Evolutionary conservation across 2,888 invertebrate species (phyloP).

Genomic region (Rosalia funebris): DNA sequence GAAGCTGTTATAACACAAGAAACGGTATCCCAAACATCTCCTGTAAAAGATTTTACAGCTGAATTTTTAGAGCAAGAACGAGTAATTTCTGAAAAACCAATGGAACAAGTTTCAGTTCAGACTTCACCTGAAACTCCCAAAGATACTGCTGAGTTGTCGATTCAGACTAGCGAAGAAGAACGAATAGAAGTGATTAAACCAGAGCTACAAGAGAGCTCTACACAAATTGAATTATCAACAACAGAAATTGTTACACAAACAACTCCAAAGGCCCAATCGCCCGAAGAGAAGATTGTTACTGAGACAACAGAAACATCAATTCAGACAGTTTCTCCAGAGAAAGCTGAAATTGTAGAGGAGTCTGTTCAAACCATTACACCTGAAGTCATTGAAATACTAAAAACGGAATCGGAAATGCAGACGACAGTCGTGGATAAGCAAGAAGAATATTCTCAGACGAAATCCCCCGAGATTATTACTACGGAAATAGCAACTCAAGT

Average conservation of each 20-base stretch:
- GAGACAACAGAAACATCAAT: constrained; percentile 61
- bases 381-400: constrained; percentile 47
- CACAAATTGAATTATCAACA: constrained; percentile 63
- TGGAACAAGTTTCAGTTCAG: constrained; percentile 64
- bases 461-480: constrained; percentile 58
- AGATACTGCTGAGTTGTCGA: constrained; percentile 63
- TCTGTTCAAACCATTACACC: constrained; percentile 56
- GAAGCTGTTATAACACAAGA: constrained; percentile 71
- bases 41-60: constrained; percentile 59
- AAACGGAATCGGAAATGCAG: constrained; percentile 60
- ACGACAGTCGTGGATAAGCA: constrained; percentile 53
- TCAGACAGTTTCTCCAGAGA: constrained; percentile 62
- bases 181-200: constrained; percentile 57
- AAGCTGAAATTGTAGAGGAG: constrained; percentile 54
- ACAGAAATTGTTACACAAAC: constrained; percentile 65
- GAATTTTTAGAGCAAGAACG: constrained; percentile 59
- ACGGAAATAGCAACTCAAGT: constrained; percentile 48
- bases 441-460: constrained; percentile 62
- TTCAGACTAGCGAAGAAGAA: constrained; percentile 69
- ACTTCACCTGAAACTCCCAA: constrained; percentile 67
- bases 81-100: constrained; percentile 56
- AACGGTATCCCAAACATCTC: constrained; percentile 70
- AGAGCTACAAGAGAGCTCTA: constrained; percentile 60
- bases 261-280: constrained; percentile 47
- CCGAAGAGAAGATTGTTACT: constrained; percentile 47